Evolutionary conservation across 2,888 invertebrate species (phyloP).

Genomic region (Latrodectus elegans): DNA sequence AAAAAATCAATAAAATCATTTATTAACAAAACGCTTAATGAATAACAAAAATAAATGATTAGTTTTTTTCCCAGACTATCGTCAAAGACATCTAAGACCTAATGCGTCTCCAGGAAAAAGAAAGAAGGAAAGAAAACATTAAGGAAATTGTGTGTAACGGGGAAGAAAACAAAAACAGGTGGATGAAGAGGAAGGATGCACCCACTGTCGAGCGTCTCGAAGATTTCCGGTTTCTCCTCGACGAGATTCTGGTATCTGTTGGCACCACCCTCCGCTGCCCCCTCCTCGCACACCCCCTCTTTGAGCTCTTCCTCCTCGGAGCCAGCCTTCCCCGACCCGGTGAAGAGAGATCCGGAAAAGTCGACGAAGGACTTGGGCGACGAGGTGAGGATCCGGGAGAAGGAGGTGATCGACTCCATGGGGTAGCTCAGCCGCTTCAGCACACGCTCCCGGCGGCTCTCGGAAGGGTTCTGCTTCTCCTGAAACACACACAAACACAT

Average conservation of each 20-base stretch:
- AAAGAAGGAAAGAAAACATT: no score
- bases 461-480: constrained; percentile 34
- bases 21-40: no score
- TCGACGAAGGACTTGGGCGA: constrained; percentile 96
- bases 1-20: no score
- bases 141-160: no score
- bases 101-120: no score
- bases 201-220: constrained; percentile 69
- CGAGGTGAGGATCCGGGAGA: constrained; percentile 88
- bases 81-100: no score
- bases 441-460: constrained; percentile 71
- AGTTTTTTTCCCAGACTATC: no score
- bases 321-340: constrained; percentile 79
- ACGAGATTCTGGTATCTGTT: constrained; percentile 94
- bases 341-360: constrained; percentile 94
- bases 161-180: not conserved
- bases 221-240: constrained; percentile 81
- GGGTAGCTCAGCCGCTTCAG: constrained; percentile 93
- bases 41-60: no score
- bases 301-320: constrained; percentile 36
- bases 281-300: constrained; percentile 47
- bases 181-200: constrained; percentile 71
- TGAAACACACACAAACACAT: not conserved
- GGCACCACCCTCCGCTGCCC: constrained; percentile 77
- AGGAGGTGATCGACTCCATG: constrained; percentile 77